A percentile compares a stretch with the other conserved stretches of the same genome.
Evolutionary conservation across 2,888 invertebrate genomes (phyloP).

Genomic region (Stenurella melanura): DNA sequence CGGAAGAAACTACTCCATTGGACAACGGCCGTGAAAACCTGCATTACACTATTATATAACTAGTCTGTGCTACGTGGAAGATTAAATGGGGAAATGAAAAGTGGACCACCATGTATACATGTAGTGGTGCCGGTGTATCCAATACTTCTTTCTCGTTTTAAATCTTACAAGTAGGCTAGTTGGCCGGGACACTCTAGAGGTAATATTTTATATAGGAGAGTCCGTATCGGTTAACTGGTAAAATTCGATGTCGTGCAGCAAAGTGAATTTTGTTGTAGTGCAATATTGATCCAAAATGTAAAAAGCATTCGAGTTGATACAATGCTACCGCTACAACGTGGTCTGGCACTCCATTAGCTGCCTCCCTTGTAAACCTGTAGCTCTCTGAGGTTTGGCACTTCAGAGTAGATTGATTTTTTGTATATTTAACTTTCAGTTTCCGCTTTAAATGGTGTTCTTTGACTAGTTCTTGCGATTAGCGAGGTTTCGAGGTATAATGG

Average conservation of each 20-base stretch:
- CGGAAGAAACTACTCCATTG: too few species aligned
- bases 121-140: not conserved
- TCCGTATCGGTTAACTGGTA: not conserved
- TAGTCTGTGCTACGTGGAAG: too few species aligned
- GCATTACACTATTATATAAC: too few species aligned
- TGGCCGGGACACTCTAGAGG: not conserved
- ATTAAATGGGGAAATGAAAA: too few species aligned
- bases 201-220: not conserved
- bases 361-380: not conserved
- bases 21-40: too few species aligned
- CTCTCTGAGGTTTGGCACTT: not conserved
- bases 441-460: conserved; percentile 4
- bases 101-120: too few species aligned
- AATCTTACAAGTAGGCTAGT: not conserved
- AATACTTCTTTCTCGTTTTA: not conserved
- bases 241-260: conserved; percentile 11
- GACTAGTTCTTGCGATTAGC: conserved; percentile 10
- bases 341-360: conserved; percentile 11
- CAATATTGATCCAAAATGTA: conserved; percentile 12
- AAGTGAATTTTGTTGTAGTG: conserved; percentile 19
- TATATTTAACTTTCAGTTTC: conserved; percentile 20
- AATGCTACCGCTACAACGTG: not conserved
- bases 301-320: conserved; percentile 11
- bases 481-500: not conserved
- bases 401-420: conserved; percentile 27